These are phyloP conservation scores for Drosophila bipectinata DNA, from an alignment of 1,140 invertebrate species.

Conservation along the genomic window DNA sequence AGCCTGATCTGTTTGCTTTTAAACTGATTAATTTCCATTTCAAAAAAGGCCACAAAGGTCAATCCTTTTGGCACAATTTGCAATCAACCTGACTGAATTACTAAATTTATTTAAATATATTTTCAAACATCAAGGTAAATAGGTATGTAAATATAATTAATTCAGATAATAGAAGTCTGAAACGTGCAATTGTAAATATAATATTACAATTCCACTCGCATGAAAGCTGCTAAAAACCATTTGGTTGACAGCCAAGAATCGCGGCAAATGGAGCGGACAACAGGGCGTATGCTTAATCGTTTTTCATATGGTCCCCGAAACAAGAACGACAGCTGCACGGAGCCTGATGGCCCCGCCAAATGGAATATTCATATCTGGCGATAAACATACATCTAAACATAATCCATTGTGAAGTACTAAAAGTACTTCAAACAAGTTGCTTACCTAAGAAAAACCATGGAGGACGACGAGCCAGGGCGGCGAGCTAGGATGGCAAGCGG, in stretches of 20 bases:
- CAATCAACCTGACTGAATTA: neutral
- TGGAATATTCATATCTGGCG: conserved; percentile 55
- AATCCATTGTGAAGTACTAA: conserved; percentile 76
- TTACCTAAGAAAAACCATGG: conserved; percentile 67
- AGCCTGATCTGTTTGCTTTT: neutral
- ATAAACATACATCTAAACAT: conserved; percentile 73
- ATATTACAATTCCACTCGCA: conserved; percentile 18
- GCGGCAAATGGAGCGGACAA: conserved; percentile 36
- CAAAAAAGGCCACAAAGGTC: neutral
- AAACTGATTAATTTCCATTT: neutral
- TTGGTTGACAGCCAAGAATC: conserved; percentile 23
- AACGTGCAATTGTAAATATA: neutral
- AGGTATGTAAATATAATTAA: too few relatives aligned
- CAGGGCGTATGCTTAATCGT: conserved; percentile 55
- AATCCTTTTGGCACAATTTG: neutral
- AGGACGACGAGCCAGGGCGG: conserved; percentile 1
- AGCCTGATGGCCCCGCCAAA: conserved; percentile 17
- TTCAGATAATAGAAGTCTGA: neutral
- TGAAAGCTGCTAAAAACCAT: conserved; percentile 10
- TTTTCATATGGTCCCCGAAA: conserved; percentile 26
- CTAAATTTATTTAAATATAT: neutral
- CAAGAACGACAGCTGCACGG: conserved; percentile 13
- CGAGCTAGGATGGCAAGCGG: conserved; percentile 5
- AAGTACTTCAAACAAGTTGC: conserved; percentile 76
- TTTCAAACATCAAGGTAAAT: neutral